Evolutionary conservation across 2,888 invertebrate genomes (phyloP).

Genomic region (Patella pellucida): DNA sequence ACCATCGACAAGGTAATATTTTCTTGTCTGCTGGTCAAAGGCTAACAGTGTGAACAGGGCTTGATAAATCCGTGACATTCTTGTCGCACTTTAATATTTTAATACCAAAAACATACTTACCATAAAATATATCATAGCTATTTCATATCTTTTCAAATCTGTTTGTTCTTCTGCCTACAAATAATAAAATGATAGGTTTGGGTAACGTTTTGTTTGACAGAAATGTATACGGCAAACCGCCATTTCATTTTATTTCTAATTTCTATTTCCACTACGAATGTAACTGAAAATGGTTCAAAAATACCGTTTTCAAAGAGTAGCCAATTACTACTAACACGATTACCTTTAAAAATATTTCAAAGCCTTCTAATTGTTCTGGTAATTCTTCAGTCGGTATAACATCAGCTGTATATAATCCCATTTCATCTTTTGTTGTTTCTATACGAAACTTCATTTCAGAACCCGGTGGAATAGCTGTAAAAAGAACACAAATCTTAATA

Average conservation of each 20-base stretch:
- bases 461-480: constrained; percentile 42
- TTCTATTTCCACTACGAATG: neutral
- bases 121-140: constrained; percentile 35
- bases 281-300: neutral
- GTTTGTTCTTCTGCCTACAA: constrained; percentile 30
- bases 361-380: constrained; percentile 25
- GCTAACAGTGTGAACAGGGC: too few relatives aligned
- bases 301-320: neutral
- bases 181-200: neutral
- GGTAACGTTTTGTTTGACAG: neutral
- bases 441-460: constrained; percentile 37
- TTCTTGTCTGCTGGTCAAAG: too few relatives aligned
- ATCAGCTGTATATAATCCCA: constrained; percentile 34
- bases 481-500: neutral
- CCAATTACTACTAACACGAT: neutral
- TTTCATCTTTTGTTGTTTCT: constrained; percentile 19
- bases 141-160: constrained; percentile 20
- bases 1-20: too few relatives aligned
- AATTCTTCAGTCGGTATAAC: constrained; percentile 29
- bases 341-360: constrained; percentile 36
- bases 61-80: too few relatives aligned
- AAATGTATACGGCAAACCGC: too few relatives aligned
- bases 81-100: too few relatives aligned
- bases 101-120: constrained; percentile 15
- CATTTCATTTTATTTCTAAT: too few relatives aligned